Evolutionary conservation across 2,113 vertebrate species (phyloP).

Genomic region (Bubo scandiacus): DNA sequence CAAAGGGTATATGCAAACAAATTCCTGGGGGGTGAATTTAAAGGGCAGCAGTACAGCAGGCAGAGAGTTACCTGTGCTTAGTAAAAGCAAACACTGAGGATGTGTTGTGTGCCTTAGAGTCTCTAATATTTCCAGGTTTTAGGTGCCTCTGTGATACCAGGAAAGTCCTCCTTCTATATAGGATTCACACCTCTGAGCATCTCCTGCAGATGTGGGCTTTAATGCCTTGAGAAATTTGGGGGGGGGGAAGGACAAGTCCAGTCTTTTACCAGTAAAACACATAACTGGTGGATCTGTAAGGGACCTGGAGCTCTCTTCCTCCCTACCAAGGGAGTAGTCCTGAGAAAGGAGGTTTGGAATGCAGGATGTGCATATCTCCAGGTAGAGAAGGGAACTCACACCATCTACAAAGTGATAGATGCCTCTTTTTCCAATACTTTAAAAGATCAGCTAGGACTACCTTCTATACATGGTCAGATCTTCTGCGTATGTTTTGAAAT

Average conservation of each 20-base stretch:
- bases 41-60: constrained; percentile 37
- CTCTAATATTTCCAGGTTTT: constrained; percentile 9
- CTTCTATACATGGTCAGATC: neutral
- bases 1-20: constrained; percentile 62
- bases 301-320: neutral
- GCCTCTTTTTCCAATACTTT: neutral
- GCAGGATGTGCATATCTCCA: neutral
- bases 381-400: neutral
- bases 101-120: constrained; percentile 27
- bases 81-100: constrained; percentile 53
- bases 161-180: constrained; percentile 19
- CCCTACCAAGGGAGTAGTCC: neutral
- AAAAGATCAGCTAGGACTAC: neutral
- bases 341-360: neutral
- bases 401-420: neutral
- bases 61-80: constrained; percentile 52
- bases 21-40: neutral
- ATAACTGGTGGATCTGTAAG: neutral
- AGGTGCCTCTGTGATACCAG: constrained; percentile 14
- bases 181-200: constrained; percentile 31
- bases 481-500: neutral
- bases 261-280: neutral
- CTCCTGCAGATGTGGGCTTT: constrained; percentile 19
- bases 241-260: neutral
- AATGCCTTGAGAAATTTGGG: constrained; percentile 22